Evolutionary conservation across 2,888 invertebrate species (phyloP), one percentile per base, ranked within the genome.

Genomic region (Campoletis raptor): DNA sequence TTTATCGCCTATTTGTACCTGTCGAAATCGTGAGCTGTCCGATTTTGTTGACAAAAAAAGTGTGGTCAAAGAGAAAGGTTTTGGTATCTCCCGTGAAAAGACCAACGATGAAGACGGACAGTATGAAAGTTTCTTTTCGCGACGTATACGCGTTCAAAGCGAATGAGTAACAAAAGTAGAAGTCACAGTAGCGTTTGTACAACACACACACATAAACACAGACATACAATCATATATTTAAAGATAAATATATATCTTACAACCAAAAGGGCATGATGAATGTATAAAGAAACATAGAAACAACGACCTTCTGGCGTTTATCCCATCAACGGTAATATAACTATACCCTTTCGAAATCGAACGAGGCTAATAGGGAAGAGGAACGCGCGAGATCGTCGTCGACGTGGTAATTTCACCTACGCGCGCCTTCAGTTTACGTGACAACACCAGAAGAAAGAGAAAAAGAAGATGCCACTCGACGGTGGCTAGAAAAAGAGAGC

Each of bases 351-450:
- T 90, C 88, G 89, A 88, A 85, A 89, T 88, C 90, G 91, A 93
- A 93, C 88, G 93, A 93, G 93, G 93, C 93, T 93, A 93, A 93
- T 92, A 91, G 92, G 91, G 84, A 89, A 89, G 87, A 86, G 91
- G 91, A 91, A 90, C 89, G 90, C 90, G 91, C 89, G 90, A 91
- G 90, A 85, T 90, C 89, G 91, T 90, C 91, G 92, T 92, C 91
- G 91, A 92, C 89, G 89, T 83, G 89, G 91, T 93, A 93, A 93
- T 93, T 93, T 93, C 93, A 92, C 93, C 93, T 93, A 93, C 93
- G 92, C 92, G 89, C 81, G 74, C 66, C 83, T 87, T 66, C 80
- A 84, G 88, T 89, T 87, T 86, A 90, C 88, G 87, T 86, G 88
- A 85, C 86, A 83, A 82, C 83, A 57, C 70, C 78, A 76, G 42